Evolutionary conservation across 1,140 invertebrate species (phyloP).

Genomic region (Potamilus streckersoni): DNA sequence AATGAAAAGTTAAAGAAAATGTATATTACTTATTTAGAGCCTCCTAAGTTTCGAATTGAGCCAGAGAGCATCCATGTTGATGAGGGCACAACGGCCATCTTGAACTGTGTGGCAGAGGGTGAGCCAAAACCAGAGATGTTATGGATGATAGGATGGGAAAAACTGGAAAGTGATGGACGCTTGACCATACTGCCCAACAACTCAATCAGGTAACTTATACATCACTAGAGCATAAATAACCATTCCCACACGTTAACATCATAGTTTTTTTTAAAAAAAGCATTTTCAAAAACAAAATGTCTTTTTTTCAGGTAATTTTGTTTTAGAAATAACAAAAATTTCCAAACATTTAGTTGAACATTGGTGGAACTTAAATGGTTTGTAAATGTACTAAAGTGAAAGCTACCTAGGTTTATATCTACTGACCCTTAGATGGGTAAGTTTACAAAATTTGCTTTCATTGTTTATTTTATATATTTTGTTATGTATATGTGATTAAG

Average conservation of each 20-base stretch:
- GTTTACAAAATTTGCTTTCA: no score
- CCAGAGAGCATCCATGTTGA: conserved; percentile 56
- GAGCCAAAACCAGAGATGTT: conserved; percentile 67
- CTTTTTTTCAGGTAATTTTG: no score
- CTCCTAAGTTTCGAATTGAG: conserved; percentile 63
- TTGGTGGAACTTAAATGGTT: no score
- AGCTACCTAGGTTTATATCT: no score
- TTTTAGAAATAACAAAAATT: no score
- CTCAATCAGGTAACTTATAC: conserved; percentile 57
- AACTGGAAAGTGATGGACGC: conserved; percentile 47
- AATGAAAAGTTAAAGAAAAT: neutral
- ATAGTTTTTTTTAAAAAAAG: neutral
- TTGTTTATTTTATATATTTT: no score
- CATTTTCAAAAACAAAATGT: neutral
- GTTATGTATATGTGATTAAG: no score
- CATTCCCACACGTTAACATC: neutral
- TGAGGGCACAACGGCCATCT: conserved; percentile 55
- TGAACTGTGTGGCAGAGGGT: conserved; percentile 69
- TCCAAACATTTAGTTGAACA: no score
- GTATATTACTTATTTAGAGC: conserved; percentile 42
- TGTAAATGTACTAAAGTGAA: no score
- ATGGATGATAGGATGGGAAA: conserved; percentile 65
- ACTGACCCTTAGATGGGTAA: no score
- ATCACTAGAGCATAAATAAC: neutral
- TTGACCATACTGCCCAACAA: conserved; percentile 66